Percentiles rank a stretch among this genome's conserved stretches.
Conservation (phyloP, 2,888 invertebrate species). For the Hyposoter dolosus region DNA sequence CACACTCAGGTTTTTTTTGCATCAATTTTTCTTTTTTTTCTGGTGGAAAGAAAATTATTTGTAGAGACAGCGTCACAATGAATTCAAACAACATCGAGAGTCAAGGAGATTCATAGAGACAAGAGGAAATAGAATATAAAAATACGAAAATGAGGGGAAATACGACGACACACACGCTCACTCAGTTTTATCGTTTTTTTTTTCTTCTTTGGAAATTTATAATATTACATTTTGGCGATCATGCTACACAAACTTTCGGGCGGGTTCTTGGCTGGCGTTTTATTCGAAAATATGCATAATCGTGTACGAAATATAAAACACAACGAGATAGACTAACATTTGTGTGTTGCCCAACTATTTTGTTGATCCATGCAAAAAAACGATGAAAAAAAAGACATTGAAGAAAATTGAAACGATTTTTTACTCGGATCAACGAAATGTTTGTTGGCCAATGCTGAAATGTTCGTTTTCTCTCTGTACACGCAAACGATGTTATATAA, state of each 20-base stretch:
- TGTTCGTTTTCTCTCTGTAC: conserved; percentile 33
- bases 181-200: conserved; percentile 29
- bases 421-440: conserved; percentile 22
- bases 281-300: conserved; percentile 23
- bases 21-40: conserved; percentile 38
- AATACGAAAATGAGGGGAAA: conserved; percentile 34
- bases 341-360: conserved; percentile 5
- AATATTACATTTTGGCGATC: conserved; percentile 60
- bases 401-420: not conserved
- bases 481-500: conserved; percentile 58
- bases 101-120: conserved; percentile 54
- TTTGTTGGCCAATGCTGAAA: not conserved
- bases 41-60: conserved; percentile 27
- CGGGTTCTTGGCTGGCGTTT: conserved; percentile 41
- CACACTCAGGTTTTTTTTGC: conserved; percentile 15
- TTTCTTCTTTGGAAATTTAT: conserved; percentile 31
- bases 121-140: conserved; percentile 28
- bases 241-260: conserved; percentile 68
- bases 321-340: conserved; percentile 33
- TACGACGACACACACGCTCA: conserved; percentile 64
- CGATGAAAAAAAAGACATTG: not conserved
- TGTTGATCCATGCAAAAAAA: conserved; percentile 7
- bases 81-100: conserved; percentile 67
- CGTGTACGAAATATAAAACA: conserved; percentile 23
- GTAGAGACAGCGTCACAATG: conserved; percentile 48